Base-by-base conservation (phyloP, 2,888 invertebrate genomes). In the Pachymerium ferrugineum region DNA sequence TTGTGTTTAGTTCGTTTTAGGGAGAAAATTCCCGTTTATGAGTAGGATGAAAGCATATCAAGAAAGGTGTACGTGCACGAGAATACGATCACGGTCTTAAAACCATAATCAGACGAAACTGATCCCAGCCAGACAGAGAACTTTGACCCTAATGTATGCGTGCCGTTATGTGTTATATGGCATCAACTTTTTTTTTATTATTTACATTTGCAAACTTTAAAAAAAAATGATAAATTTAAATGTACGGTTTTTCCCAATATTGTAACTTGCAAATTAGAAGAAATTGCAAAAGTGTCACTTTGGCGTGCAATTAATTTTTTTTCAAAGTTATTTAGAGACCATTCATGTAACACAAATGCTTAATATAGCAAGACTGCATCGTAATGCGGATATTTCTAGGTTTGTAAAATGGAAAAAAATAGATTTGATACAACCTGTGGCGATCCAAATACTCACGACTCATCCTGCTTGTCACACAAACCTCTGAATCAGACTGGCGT, bases 61-160 rank as follows among this genome's bases (percentile, higher is more conserved):
- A 62, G 62, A 62, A 62, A 62, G 62, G 62, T 62, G 62, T 62
- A 62, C 62, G 62, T 62, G 62, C 62, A 62, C 14, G 25, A 62
- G 62, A 62, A 62, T 62, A 28, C 62, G 28, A 62, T 28, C 62
- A 28, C 12, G 28, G 62, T 62, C 62, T 62, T 62, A 62, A 62
- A 62, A 62, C 62, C 62, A 62, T 62, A 62, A 62, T 62, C 62
- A 62, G 62, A 62, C 62, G 62, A 62, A 62, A 62, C 62, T 62
- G 62, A 62, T 62, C 62, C 62, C 62, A 28, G 25, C 62, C 62
- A 62, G 62, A 62, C 62, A 12, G 62, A 62, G 62, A 62, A 62
- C 62, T 62, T 62, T 62, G 62, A 62, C 62, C 62, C 28, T 25
- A 10, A 62, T 62, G 14, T 28, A 62, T 62, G 62, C 62, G 62